These are phyloP conservation scores for Crematogaster levior DNA, from an alignment of 2,888 invertebrate genomes.

Conservation along the genomic window DNA sequence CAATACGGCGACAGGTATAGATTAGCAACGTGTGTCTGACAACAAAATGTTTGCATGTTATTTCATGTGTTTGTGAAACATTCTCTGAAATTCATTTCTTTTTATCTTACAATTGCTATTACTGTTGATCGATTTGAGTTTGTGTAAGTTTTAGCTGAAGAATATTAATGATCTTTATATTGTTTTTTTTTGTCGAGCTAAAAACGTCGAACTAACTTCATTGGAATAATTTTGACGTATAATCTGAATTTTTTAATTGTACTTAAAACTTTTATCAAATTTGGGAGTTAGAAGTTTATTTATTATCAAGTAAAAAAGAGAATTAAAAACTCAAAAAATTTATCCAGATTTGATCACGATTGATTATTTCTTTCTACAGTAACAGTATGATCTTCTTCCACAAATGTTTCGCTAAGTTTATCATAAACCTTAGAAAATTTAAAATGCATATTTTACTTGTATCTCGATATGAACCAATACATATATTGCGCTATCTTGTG, in stretches of 20 bases:
- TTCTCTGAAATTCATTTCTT: slow-evolving; percentile 1
- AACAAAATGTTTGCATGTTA: slow-evolving; percentile 25
- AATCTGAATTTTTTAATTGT: too few relatives aligned
- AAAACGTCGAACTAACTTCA: not conserved
- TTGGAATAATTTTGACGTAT: not conserved
- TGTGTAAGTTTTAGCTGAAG: not conserved
- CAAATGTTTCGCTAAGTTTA: not conserved
- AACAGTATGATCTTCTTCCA: not conserved
- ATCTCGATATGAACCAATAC: not conserved
- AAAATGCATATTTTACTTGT: not conserved
- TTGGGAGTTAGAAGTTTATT: not conserved
- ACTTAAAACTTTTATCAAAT: not conserved
- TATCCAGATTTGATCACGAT: not conserved
- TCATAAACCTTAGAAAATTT: not conserved
- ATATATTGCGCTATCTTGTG: not conserved
- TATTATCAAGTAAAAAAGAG: not conserved
- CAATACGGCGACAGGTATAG: slow-evolving; percentile 93
- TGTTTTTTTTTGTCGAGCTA: not conserved
- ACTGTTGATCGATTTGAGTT: not conserved
- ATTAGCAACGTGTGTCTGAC: slow-evolving; percentile 24
- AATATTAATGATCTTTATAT: not conserved
- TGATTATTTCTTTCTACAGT: not conserved
- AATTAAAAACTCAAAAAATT: not conserved
- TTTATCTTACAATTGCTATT: not conserved
- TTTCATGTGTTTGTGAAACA: slow-evolving; percentile 18